Evolutionary conservation across 92 coral and sea anemone genomes (phyloP), one percentile per base, ranked within the genome.

Genomic region (Nematostella vectensis): DNA sequence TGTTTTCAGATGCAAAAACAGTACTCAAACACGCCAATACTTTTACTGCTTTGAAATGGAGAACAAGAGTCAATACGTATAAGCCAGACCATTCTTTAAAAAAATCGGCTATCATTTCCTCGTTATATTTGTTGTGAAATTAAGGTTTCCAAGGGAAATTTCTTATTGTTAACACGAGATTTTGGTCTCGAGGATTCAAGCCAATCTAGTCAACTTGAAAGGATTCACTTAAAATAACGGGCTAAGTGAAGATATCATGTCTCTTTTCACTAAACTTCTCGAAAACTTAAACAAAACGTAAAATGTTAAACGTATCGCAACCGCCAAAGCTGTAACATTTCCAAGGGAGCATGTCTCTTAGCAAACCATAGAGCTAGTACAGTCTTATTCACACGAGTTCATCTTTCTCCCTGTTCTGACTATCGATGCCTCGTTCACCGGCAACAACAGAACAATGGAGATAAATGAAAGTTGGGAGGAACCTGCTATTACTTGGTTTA

Each of bases 401-500:
- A 62, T 71, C 28, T 55, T 37, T 15, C 63, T 71, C 38, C 71
- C 64, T 4, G 26, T 71, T 20, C 29, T 54, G 0, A 61, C 77
- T n/a, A 42, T 70, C 10, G 50, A 68, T 2, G 61, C 69, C 24
- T 70, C 54, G 24, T 70, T 70, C 51, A 62, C 62, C 38, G 79
- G 79, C 30, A 72, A 57, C 36, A 44, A 67, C 18, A 57, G 73
- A 25, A 67, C 48, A 11, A 15, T 67, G 24, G 31, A 50, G 43
- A 28, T 62, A 22, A 61, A 63, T 52, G 70, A 58, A 2, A 29
- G 71, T 45, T 72, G 72, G 72, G 72, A 72, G 21, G 72, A 63
- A 37, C 79, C 66, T 4, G n/a, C 79, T 3, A 63, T 63, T 48
- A 68, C 55, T 33, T 63, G 79, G 79, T 72, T 72, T 25, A 72